phyloP scores from a whole-genome alignment of 2,797 vertebrate species.

The Nyctibius grandis region DNA sequence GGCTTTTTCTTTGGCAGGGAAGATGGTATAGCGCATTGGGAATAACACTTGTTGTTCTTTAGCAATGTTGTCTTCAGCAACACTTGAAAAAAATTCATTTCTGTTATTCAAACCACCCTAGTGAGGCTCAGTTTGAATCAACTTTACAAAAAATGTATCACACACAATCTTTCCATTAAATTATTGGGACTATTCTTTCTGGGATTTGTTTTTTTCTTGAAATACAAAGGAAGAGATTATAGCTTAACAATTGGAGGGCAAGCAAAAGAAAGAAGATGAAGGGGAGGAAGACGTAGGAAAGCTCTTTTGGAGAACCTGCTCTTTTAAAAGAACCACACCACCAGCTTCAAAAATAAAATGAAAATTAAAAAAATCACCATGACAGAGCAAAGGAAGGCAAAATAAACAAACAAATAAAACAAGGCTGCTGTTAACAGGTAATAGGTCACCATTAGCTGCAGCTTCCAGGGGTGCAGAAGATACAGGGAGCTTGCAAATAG shows the following conservation, averaged over 20 bases:
- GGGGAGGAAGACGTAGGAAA: background rate
- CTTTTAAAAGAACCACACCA: background rate
- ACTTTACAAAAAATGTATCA: background rate
- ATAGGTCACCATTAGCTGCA: background rate
- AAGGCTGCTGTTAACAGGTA: background rate
- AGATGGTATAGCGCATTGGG: background rate
- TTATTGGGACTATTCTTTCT: background rate
- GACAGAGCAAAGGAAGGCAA: background rate
- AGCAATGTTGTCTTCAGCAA: background rate
- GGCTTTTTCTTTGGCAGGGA: background rate
- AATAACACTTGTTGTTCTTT: background rate
- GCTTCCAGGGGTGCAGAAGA: background rate
- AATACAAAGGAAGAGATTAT: background rate
- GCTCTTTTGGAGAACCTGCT: background rate
- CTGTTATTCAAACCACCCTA: background rate
- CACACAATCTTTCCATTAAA: background rate
- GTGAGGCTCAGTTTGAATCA: background rate
- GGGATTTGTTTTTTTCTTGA: background rate
- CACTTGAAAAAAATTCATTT: background rate
- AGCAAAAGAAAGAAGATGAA: background rate
- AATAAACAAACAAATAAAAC: background rate
- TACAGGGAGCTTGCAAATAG: background rate
- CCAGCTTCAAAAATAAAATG: background rate
- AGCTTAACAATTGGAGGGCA: background rate
- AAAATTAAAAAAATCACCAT: background rate